A percentile compares a stretch with the other conserved stretches of the same genome.
Evolutionary conservation across 1,140 invertebrate species (phyloP).

Genomic region (Helicoverpa zea): DNA sequence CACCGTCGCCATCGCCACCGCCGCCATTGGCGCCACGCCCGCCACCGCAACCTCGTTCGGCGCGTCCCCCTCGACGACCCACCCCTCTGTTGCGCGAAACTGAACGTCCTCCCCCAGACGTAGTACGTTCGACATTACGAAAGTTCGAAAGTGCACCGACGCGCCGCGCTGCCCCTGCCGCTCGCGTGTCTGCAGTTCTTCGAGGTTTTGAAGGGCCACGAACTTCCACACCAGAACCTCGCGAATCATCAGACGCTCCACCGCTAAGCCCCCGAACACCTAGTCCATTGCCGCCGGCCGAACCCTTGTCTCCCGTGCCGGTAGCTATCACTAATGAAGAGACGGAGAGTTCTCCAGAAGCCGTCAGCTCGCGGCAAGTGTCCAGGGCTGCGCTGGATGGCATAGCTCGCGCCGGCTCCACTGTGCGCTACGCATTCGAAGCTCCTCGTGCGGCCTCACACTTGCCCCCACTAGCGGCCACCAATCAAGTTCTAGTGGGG

Average conservation of each 20-base stretch:
- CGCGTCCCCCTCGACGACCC: slow-evolving; percentile 88
- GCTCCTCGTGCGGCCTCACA: slow-evolving; percentile 80
- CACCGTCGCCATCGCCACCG: slow-evolving; percentile 60
- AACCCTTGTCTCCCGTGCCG: slow-evolving; percentile 6
- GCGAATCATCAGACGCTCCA: slow-evolving; percentile 43
- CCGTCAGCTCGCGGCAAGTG: slow-evolving; percentile 73
- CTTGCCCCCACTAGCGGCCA: slow-evolving; percentile 85
- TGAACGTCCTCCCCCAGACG: slow-evolving; percentile 94
- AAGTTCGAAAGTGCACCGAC: slow-evolving; percentile 93
- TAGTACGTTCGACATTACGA: slow-evolving; percentile 93
- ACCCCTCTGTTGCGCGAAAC: slow-evolving; percentile 91
- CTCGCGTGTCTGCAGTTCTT: slow-evolving; percentile 73
- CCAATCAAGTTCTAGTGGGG: slow-evolving; percentile 72
- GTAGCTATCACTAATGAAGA: slow-evolving; percentile 12
- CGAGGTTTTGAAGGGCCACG: slow-evolving; percentile 69
- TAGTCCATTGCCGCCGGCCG: slow-evolving; percentile 64
- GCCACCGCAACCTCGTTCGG: slow-evolving; percentile 89
- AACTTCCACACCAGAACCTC: slow-evolving; percentile 79
- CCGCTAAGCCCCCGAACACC: slow-evolving; percentile 62
- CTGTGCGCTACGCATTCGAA: slow-evolving; percentile 89
- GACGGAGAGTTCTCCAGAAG: slow-evolving; percentile 4
- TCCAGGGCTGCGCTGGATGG: slow-evolving; percentile 89
- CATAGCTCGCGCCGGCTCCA: slow-evolving; percentile 89
- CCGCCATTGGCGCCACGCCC: slow-evolving; percentile 64
- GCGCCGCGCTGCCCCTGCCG: slow-evolving; percentile 81